These are phyloP conservation scores for Synanthedon myopaeformis DNA, from an alignment of 2,888 invertebrate species.

Conservation along the genomic window DNA sequence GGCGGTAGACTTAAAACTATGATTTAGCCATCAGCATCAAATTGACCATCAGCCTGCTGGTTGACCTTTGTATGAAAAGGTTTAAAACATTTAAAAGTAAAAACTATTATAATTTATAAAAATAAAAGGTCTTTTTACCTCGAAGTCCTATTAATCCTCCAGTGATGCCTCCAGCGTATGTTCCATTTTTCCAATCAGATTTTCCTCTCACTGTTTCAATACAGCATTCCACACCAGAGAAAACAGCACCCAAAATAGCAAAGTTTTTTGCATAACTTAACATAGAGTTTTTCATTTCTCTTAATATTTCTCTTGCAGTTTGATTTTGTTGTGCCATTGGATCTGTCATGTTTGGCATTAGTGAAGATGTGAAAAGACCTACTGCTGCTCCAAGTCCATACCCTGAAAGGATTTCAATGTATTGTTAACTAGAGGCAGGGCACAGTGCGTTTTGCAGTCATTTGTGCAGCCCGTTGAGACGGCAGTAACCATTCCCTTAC, in stretches of 20 bases:
- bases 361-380: conserved; percentile 95
- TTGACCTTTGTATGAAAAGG: too few species aligned
- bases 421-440: too few species aligned
- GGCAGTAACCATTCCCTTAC: too few species aligned
- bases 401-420: conserved; percentile 65
- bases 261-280: conserved; percentile 97
- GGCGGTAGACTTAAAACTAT: too few species aligned
- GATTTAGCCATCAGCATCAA: too few species aligned
- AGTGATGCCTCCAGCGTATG: conserved; percentile 92
- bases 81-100: too few species aligned
- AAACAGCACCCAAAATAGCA: conserved; percentile 93
- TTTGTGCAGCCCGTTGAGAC: too few species aligned
- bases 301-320: conserved; percentile 86
- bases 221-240: conserved; percentile 93
- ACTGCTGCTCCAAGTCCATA: conserved; percentile 95
- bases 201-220: conserved; percentile 96
- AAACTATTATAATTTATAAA: too few species aligned
- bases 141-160: conserved; percentile 92
- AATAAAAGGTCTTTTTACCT: conserved; percentile 51
- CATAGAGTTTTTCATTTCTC: conserved; percentile 93
- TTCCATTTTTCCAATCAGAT: conserved; percentile 97
- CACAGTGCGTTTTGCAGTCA: too few species aligned
- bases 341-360: conserved; percentile 87
- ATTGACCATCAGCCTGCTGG: too few species aligned
- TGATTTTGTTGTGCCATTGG: conserved; percentile 78